Base-by-base conservation (phyloP, 1,140 invertebrate species). In the Eurosta solidaginis region DNA sequence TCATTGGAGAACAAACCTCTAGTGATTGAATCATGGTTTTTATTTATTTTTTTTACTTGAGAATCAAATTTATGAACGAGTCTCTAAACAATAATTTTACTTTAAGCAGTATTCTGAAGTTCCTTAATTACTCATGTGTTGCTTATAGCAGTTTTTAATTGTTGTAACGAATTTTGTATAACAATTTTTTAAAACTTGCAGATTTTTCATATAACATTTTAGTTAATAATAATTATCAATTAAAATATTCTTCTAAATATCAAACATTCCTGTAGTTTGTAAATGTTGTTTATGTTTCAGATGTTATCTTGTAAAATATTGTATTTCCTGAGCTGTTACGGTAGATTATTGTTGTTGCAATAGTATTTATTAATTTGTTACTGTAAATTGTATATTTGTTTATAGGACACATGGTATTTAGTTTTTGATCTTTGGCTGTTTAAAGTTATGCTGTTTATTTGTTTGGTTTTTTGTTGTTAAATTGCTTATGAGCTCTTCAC, bases 191-290 rank as follows among this genome's bases (percentile, higher is more conserved):
- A 68, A 68, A 20, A 68, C 17, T 20, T n/a, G 36, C 40, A 68
- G 3, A 40, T 68, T 9, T 63, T 68, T 68, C 36, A 68, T 40
- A 42, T n/a, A n/a, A n/a, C n/a, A n/a, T n/a, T n/a, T 40, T 42
- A 68, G 27, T 68, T 68, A 68, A 68, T 68, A 68, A 68, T 40
- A 68, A 68, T n/a, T 9, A 68, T 68, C 59, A 33, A 68, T 40
- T 54, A 25, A 74, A 45, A 74, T 74, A 75, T 49, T 25, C 12
- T 47, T 47, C 9, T 47, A 47, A 10, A 47, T 47, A 47, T 47
- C 45, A 10, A 75, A 45, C 44, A 75, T 49, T 10, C 47, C 3
- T 74, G 44, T 74, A 42, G 14, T 75, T 49, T 29, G 22, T 36
- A 75, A 75, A 75, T 75, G 59, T 68, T 68, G 59, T 68, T 68